Conservation (phyloP, 1,140 invertebrate species). For the Cyphomyrmex costatus region DNA sequence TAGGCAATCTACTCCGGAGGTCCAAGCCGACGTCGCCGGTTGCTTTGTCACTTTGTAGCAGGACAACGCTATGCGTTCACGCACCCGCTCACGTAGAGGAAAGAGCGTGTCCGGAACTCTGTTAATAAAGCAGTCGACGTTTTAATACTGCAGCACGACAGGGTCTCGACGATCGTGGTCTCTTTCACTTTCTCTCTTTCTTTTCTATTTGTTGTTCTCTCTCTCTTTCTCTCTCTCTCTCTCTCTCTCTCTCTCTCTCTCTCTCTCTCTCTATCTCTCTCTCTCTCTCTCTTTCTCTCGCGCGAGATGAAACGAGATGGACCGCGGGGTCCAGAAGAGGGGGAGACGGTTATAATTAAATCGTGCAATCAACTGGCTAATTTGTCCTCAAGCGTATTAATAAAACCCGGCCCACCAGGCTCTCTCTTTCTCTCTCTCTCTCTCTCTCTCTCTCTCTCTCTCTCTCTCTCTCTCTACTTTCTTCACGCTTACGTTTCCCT, state of each 20-base stretch:
- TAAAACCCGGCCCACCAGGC: constrained; percentile 81
- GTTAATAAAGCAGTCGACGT: constrained; percentile 86
- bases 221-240: constrained; percentile 32
- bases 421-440: constrained; percentile 50
- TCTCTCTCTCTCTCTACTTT: constrained; percentile 20
- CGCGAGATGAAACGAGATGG: constrained; percentile 62
- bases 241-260: constrained; percentile 31
- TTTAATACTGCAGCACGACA: constrained; percentile 83
- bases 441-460: neutral
- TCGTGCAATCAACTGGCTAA: constrained; percentile 85
- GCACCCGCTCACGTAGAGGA: constrained; percentile 59
- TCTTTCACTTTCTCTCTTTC: constrained; percentile 38
- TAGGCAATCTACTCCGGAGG: constrained; percentile 64
- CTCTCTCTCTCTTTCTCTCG: constrained; percentile 36
- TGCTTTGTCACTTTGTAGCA: constrained; percentile 63
- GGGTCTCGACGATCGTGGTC: constrained; percentile 73
- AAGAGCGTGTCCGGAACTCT: constrained; percentile 68
- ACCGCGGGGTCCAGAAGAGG: constrained; percentile 70
- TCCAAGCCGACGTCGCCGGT: constrained; percentile 35
- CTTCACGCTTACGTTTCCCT: constrained; percentile 5
- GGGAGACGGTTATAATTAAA: constrained; percentile 84
- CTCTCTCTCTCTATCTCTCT: neutral
- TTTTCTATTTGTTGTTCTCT: constrained; percentile 16
- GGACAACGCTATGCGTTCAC: constrained; percentile 64
- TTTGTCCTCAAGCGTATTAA: constrained; percentile 86